Evolutionary conservation across 35 echinoderm and acorn worm genomes (phyloP), one percentile per base, ranked within the genome.

Genomic region (Patiria miniata): DNA sequence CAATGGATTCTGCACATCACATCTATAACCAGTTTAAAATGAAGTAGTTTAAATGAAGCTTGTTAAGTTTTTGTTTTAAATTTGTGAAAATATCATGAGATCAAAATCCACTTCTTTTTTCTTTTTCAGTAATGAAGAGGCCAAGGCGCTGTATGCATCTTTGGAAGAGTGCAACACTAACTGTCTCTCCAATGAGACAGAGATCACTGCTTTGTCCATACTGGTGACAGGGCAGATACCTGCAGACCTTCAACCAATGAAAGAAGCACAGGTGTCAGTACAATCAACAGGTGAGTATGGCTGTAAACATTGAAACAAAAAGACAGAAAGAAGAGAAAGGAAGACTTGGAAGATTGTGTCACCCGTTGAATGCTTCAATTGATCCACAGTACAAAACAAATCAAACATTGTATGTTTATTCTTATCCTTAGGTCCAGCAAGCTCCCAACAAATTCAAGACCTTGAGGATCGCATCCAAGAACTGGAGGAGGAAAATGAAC

Each of bases 221-320:
- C 81, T 97, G 60, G 61, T 77, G n/a, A 94, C 95, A 37, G 95
- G 95, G 37, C 84, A 85, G 65, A 68, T 97, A 16, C 95, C 95
- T 7, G 85, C 93, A 17, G 86, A 97, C 5, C 86, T 94, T 44
- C 86, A 88, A 39, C 78, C 59, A 17, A 77, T 94, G 36, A 51
- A 68, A 32, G 39, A 69, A 10, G 59, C 82, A 19, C 86, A 80
- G 78, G 90, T 93, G 14, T 55, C 77, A 1, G 89, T 87, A 30
- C 19, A 73, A 7, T 22, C 65, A 30, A 36, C 65, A 73, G 65
- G 65, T 73, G 26, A 73, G 65, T 73, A 12, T 4, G 42, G 42
- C 42, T 47, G 4, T 4, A 47, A 6, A 47, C 42, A 47, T n/a
- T n/a, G 42, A 47, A 47, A 47, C 12, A 47, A 47, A 47, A 6